phyloP scores from a whole-genome alignment of 2,888 invertebrate genomes.

The Catocala nupta region DNA sequence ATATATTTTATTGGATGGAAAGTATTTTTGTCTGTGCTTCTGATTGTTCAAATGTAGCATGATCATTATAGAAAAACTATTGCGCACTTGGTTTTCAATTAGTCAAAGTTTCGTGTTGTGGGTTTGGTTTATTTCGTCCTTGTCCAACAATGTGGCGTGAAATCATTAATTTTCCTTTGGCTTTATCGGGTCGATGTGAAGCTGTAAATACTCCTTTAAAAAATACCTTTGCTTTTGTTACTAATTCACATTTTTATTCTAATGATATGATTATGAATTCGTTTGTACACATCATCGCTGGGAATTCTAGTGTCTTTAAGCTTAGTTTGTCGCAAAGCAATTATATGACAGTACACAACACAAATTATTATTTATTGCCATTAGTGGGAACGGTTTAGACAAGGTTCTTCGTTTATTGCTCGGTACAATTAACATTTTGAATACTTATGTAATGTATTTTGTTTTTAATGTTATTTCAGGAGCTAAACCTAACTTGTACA shows the following conservation, averaged over 20 bases:
- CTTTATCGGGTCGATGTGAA: conserved; percentile 42
- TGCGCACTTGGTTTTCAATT: conserved; percentile 24
- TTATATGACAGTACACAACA: conserved; percentile 25
- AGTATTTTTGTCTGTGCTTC: conserved; percentile 44
- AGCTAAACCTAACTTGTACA: conserved; percentile 50
- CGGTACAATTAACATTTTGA: conserved; percentile 24
- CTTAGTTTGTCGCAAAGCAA: conserved; percentile 29
- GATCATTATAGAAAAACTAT: conserved; percentile 23
- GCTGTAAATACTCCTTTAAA: conserved; percentile 49
- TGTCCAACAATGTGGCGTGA: conserved; percentile 24
- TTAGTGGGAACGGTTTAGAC: conserved; percentile 15
- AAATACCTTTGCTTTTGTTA: conserved; percentile 31
- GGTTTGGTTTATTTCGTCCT: conserved; percentile 36
- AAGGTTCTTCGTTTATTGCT: conserved; percentile 20
- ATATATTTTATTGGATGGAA: conserved; percentile 34
- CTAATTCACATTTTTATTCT: conserved; percentile 34
- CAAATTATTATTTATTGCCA: conserved; percentile 1
- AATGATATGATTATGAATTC: conserved; percentile 9
- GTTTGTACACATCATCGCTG: conserved; percentile 1
- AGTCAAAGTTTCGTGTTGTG: conserved; percentile 25
- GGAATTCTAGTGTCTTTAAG: conserved; percentile 29
- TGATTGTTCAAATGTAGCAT: conserved; percentile 36
- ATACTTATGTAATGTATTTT: conserved; percentile 49
- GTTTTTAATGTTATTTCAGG: conserved; percentile 68
- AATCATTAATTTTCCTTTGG: conserved; percentile 24